These are phyloP conservation scores for Pseudobourletiella spinata DNA, from an alignment of 1,140 invertebrate genomes.

Conservation along the genomic window DNA sequence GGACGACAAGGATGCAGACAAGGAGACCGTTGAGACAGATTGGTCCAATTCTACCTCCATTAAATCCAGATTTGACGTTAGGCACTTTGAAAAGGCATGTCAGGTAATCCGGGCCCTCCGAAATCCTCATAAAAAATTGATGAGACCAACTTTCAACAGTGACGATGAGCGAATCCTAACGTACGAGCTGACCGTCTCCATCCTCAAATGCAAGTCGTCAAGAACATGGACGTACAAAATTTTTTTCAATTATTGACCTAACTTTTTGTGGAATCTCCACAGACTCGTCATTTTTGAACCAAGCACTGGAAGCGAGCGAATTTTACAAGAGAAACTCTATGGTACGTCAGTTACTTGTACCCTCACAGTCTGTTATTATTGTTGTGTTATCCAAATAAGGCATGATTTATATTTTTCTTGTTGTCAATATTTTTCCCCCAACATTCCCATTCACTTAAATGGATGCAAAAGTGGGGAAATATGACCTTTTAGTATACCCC, in stretches of 20 bases:
- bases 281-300: constrained; percentile 16
- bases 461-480: no score
- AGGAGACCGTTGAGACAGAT: not conserved
- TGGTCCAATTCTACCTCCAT: not conserved
- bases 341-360: constrained; percentile 4
- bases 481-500: no score
- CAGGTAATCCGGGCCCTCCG: constrained; percentile 19
- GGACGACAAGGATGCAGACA: not conserved
- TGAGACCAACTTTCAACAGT: constrained; percentile 16
- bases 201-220: constrained; percentile 13
- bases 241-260: not conserved
- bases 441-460: no score
- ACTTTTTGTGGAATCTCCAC: not conserved
- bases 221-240: no score
- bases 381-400: no score
- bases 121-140: not conserved
- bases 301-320: constrained; percentile 16
- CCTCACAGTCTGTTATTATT: no score
- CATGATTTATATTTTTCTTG: no score
- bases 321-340: constrained; percentile 13
- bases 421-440: no score
- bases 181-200: constrained; percentile 21
- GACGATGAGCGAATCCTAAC: constrained; percentile 26
- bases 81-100: constrained; percentile 20
- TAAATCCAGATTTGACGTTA: constrained; percentile 10